phyloP scores from a whole-genome alignment of 2,113 vertebrate species.

The Scolopax mira region DNA sequence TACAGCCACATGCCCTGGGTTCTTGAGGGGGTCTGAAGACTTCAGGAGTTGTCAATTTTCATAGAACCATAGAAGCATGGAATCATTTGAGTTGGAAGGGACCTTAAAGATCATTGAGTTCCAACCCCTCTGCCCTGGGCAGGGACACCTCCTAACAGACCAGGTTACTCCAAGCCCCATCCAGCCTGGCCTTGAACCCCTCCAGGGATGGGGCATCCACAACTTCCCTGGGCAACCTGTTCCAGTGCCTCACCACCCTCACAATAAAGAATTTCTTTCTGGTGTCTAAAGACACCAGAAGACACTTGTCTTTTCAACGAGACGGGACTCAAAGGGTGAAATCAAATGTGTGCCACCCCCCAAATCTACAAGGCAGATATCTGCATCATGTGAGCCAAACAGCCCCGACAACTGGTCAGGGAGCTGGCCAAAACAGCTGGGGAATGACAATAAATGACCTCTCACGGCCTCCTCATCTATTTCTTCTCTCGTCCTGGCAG shows the following conservation, averaged over 20 bases:
- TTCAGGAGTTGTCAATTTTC: not conserved
- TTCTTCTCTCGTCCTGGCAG: not conserved
- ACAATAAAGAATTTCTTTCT: too few relatives aligned
- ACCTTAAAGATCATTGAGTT: too few relatives aligned
- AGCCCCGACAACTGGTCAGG: not conserved
- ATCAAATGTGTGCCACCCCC: not conserved
- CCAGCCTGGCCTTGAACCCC: too few relatives aligned
- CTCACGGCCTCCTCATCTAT: not conserved
- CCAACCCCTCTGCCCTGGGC: too few relatives aligned
- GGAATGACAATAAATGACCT: not conserved
- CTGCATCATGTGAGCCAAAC: rapidly evolving
- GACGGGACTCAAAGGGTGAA: not conserved
- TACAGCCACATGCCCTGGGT: rapidly evolving
- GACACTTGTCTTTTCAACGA: not conserved
- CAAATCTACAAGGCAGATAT: not conserved
- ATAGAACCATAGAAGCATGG: too few relatives aligned
- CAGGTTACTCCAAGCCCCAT: too few relatives aligned
- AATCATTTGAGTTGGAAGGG: too few relatives aligned
- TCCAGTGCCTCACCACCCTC: too few relatives aligned
- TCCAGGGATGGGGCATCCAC: too few relatives aligned
- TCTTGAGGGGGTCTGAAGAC: rapidly evolving
- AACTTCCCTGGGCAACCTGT: too few relatives aligned
- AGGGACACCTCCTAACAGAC: too few relatives aligned
- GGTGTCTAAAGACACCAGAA: too few relatives aligned
- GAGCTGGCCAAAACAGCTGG: not conserved